Evolutionary conservation across 2,797 vertebrate species (phyloP).

Genomic region (Monodelphis domestica): DNA sequence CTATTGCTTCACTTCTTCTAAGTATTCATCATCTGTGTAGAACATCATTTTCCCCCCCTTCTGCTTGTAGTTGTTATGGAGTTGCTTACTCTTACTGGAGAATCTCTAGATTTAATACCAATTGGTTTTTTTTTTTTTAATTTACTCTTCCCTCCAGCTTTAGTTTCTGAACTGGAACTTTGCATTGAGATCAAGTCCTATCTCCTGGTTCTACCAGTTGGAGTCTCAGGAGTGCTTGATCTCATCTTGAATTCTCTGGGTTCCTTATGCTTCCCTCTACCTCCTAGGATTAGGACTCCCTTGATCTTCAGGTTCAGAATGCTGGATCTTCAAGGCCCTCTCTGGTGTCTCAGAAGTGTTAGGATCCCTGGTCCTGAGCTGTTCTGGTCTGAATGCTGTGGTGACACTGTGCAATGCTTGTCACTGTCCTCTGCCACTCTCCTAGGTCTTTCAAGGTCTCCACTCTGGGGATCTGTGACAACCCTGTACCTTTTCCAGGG

Average conservation of each 20-base stretch:
- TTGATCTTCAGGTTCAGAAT: background rate
- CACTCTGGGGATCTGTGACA: background rate
- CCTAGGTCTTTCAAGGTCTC: background rate
- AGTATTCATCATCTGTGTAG: background rate
- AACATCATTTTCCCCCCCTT: background rate
- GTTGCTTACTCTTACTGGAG: background rate
- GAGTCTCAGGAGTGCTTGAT: background rate
- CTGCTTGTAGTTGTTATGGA: background rate
- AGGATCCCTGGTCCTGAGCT: background rate
- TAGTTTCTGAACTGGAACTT: background rate
- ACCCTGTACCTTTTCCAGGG: background rate
- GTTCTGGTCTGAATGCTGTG: background rate
- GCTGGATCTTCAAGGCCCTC: background rate
- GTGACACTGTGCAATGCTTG: background rate
- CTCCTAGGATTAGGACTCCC: background rate
- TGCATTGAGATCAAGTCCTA: background rate
- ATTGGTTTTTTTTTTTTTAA: background rate
- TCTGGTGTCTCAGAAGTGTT: background rate
- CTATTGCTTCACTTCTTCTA: background rate
- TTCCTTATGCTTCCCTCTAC: background rate
- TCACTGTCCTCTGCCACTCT: background rate
- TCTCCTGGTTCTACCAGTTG: background rate
- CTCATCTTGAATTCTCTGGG: background rate
- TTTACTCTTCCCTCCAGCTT: background rate
- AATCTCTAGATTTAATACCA: background rate